phyloP scores from a whole-genome alignment of 2,888 invertebrate species.

The Selenia dentaria region DNA sequence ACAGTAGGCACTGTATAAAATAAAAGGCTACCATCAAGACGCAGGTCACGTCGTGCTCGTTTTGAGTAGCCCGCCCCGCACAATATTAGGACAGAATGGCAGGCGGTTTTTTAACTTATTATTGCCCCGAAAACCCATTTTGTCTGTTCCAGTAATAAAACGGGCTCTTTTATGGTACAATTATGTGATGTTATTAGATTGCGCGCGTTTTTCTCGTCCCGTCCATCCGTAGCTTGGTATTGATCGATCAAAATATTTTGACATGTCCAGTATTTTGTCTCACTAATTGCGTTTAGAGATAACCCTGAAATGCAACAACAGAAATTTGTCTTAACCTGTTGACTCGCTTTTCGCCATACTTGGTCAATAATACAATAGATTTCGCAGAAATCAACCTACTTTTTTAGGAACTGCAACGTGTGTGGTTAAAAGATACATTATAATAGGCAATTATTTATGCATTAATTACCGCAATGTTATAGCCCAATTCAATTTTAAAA shows the following conservation, averaged over 20 bases:
- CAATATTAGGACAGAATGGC: slow-evolving; percentile 66
- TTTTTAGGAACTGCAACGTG: too few species aligned
- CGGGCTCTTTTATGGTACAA: slow-evolving; percentile 46
- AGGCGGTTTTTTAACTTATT: slow-evolving; percentile 69
- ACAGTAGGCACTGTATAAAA: slow-evolving; percentile 29
- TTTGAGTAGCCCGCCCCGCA: slow-evolving; percentile 60
- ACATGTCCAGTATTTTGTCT: too few species aligned
- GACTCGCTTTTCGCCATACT: too few species aligned
- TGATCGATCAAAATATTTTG: not conserved
- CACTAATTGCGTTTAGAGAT: too few species aligned
- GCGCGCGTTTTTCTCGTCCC: slow-evolving; percentile 17
- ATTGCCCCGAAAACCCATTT: slow-evolving; percentile 66
- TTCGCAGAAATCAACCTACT: too few species aligned
- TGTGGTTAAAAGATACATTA: too few species aligned
- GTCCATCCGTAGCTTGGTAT: not conserved
- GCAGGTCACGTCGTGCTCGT: slow-evolving; percentile 69
- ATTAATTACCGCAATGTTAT: too few species aligned
- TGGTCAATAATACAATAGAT: too few species aligned
- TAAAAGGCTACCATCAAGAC: slow-evolving; percentile 57
- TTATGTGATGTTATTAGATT: slow-evolving; percentile 47
- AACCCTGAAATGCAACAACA: too few species aligned
- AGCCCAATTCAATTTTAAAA: too few species aligned
- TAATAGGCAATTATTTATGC: too few species aligned
- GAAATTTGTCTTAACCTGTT: too few species aligned
- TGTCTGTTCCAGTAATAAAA: slow-evolving; percentile 56